A percentile compares a stretch with the other conserved stretches of the same genome.
Evolutionary conservation across 2,797 vertebrate genomes (phyloP).

Genomic region (Sebastes trivittatus): DNA sequence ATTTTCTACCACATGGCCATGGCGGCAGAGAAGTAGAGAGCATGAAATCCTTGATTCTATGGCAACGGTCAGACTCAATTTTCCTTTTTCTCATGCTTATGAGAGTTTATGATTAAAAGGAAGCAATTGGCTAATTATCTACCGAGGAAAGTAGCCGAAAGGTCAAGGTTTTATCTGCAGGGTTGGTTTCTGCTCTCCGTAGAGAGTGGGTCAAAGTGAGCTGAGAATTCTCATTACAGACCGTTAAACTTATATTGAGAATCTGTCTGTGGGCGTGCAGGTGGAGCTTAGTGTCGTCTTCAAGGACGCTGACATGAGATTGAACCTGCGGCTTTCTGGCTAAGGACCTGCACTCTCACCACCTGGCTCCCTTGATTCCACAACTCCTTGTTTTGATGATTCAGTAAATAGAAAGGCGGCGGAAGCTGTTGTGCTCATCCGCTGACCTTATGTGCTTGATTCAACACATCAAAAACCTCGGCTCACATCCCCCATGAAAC

Average conservation of each 20-base stretch:
- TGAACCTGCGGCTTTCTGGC: conserved; percentile 5
- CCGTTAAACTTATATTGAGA: conserved; percentile 27
- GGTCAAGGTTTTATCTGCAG: conserved; percentile 55
- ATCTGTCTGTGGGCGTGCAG: not conserved
- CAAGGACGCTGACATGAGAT: not conserved
- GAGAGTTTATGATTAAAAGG: conserved; percentile 43
- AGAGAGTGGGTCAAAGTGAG: conserved; percentile 14
- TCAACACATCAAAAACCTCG: conserved; percentile 13
- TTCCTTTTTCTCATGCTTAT: conserved; percentile 14
- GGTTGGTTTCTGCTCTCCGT: conserved; percentile 22
- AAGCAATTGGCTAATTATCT: conserved; percentile 56
- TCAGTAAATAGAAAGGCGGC: not conserved
- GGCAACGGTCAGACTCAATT: not conserved
- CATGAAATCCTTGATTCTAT: not conserved
- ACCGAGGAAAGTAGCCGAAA: conserved; percentile 25
- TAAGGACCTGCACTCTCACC: not conserved
- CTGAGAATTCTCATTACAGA: conserved; percentile 41
- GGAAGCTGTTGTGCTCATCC: not conserved
- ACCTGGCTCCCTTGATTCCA: not conserved
- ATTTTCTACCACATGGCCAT: not conserved
- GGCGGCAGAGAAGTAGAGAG: not conserved
- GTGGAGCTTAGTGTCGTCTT: not conserved
- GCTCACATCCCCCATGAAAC: not conserved
- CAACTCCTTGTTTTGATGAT: conserved; percentile 21
- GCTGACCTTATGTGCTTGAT: conserved; percentile 28